Conservation (phyloP, 1,140 invertebrate genomes). For the Drosophila navojoa region DNA sequence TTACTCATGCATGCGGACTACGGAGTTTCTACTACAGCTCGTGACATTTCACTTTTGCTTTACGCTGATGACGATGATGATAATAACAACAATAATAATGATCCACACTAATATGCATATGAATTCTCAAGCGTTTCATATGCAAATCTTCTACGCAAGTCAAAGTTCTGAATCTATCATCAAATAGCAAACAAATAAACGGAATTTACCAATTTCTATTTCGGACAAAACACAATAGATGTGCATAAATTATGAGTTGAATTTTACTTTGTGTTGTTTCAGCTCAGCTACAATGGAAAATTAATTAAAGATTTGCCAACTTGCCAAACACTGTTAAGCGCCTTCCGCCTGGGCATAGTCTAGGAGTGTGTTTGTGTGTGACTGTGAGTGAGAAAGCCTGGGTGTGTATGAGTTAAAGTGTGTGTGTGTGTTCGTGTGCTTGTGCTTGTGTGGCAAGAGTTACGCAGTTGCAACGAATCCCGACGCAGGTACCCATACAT, state of each 20-base stretch:
- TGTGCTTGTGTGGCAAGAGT: slow-evolving; percentile 33
- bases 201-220: slow-evolving; percentile 44
- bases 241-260: slow-evolving; percentile 39
- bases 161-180: slow-evolving; percentile 21
- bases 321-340: slow-evolving; percentile 36
- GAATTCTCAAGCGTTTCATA: slow-evolving; percentile 40
- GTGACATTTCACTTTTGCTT: slow-evolving; percentile 55
- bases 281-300: slow-evolving; percentile 55
- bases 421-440: not conserved
- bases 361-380: not conserved
- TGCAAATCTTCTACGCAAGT: slow-evolving; percentile 48
- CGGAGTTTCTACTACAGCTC: slow-evolving; percentile 43
- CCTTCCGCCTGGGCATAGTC: slow-evolving; percentile 38
- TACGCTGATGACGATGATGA: not conserved
- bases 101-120: slow-evolving; percentile 23
- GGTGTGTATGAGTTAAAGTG: no score
- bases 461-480: slow-evolving; percentile 32
- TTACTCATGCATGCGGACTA: slow-evolving; percentile 52
- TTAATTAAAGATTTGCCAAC: slow-evolving; percentile 64
- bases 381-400: slow-evolving; percentile 12
- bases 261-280: slow-evolving; percentile 47
- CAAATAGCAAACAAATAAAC: slow-evolving; percentile 20
- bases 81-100: slow-evolving; percentile 22
- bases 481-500: slow-evolving; percentile 39
- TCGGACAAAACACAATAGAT: slow-evolving; percentile 57